Evolutionary conservation across 2,888 invertebrate species (phyloP).

Genomic region (Argyresthia albistria): DNA sequence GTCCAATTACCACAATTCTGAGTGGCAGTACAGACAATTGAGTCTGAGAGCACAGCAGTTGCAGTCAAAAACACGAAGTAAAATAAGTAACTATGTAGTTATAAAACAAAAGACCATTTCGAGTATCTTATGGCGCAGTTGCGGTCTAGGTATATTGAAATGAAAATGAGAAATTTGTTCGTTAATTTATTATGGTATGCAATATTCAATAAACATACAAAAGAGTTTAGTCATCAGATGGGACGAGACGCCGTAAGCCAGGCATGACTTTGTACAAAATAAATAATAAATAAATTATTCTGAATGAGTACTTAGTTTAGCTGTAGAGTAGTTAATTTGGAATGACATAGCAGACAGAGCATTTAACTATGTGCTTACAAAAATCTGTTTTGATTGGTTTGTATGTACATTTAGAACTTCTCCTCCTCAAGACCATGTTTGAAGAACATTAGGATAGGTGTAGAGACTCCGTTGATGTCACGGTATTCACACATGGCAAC

Average conservation of each 20-base stretch:
- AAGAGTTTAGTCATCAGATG: slow-evolving; percentile 66
- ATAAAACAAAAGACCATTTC: too few species aligned
- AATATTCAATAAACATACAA: slow-evolving; percentile 50
- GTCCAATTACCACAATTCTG: too few species aligned
- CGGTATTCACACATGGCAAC: slow-evolving; percentile 95
- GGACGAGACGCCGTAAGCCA: slow-evolving; percentile 47
- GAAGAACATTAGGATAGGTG: slow-evolving; percentile 95
- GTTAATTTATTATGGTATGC: slow-evolving; percentile 54
- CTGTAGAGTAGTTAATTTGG: neutral
- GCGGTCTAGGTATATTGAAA: slow-evolving; percentile 1
- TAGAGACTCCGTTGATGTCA: slow-evolving; percentile 85
- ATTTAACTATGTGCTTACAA: slow-evolving; percentile 39
- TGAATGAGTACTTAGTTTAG: neutral
- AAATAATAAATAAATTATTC: slow-evolving; percentile 43
- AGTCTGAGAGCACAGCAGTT: too few species aligned
- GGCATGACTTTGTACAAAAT: slow-evolving; percentile 55
- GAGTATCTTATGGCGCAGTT: too few species aligned
- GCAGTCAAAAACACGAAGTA: too few species aligned
- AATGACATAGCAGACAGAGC: slow-evolving; percentile 32
- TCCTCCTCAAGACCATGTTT: slow-evolving; percentile 96
- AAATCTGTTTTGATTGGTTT: slow-evolving; percentile 13
- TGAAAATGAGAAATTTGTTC: slow-evolving; percentile 21
- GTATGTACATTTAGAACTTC: slow-evolving; percentile 80
- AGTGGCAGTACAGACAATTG: too few species aligned
- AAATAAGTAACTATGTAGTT: too few species aligned